phyloP scores from a whole-genome alignment of 1,140 invertebrate genomes.

The Ptiloglossa arizonensis region DNA sequence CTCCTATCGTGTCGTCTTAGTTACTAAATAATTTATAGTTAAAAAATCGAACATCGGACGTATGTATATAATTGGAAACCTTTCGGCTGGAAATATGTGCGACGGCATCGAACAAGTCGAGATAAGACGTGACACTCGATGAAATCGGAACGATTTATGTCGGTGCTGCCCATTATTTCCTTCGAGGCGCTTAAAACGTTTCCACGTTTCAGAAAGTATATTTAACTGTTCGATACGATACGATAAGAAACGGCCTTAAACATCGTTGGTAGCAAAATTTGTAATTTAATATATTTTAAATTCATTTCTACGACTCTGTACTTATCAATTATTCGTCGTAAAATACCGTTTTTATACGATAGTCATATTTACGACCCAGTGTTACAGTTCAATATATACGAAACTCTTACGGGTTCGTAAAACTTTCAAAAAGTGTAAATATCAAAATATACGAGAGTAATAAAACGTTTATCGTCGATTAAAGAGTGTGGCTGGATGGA shows the following conservation, averaged over 20 bases:
- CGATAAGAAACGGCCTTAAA: constrained; percentile 2
- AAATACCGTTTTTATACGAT: too few relatives aligned
- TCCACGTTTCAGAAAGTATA: constrained; percentile 3
- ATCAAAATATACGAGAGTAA: too few relatives aligned
- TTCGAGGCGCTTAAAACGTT: background rate
- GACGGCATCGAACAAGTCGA: background rate
- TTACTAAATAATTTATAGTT: constrained; percentile 21
- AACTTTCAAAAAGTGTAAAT: too few relatives aligned
- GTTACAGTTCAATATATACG: background rate
- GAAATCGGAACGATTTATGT: constrained; percentile 8
- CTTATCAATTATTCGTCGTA: background rate
- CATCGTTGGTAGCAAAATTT: background rate
- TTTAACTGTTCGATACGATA: constrained; percentile 9
- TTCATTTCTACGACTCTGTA: background rate
- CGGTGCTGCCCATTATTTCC: background rate
- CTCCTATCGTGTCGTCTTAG: too few relatives aligned
- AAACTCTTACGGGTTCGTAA: background rate
- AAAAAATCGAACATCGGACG: background rate
- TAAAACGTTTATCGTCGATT: background rate
- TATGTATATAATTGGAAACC: background rate
- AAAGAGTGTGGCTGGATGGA: background rate
- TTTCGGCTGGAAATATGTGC: background rate
- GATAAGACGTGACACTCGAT: constrained; percentile 19
- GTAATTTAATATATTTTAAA: background rate
- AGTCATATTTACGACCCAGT: background rate